Base-by-base conservation (phyloP, 2,797 vertebrate genomes). In the Diplodus sargus region DNA sequence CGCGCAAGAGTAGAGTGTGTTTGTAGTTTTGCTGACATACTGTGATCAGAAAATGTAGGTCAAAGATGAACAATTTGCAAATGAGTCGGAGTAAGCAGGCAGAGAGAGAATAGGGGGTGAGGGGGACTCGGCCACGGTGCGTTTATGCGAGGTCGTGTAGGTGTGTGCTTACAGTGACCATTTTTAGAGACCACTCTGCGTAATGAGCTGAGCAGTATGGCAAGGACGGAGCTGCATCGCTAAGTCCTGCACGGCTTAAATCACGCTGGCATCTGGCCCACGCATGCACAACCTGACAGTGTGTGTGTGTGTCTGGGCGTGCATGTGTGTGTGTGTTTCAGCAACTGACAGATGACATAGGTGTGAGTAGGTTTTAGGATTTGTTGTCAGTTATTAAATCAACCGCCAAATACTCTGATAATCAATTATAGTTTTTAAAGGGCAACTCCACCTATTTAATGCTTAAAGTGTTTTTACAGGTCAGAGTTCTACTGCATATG, bases 221-320 rank as follows among this genome's bases (percentile, higher is more conserved):
- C 76, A 56, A 78, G 68, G 67, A 86, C 18, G 42, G 86, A 64
- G 72, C 82, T 70, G 71, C 82, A 59, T 82, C 73, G 23, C 85
- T 92, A 86, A 93, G 81, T 92, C 87, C 89, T 86, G 63, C 70
- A 30, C 30, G 23, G 89, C 89, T 89, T 90, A 94, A 90, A 93
- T 92, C 88, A 88, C 74, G 56, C 71, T 82, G 88, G 73, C 88
- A 91, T 92, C 87, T 91, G 89, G 76, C 81, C 83, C 42, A 17
- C 23, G 67, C 68, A 71, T 70, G 12, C 20, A 48, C 70, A 70
- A 12, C 34, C 51, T 58, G 66, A 53, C 25, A 54, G 28, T 58
- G 61, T 65, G 8, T 52, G 48, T 49, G 25, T 28, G 28, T 28
- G 30, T 34, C 3, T 34, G 22, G 14, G 16, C 56, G 15, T 70